Evolutionary conservation across 1,140 invertebrate species (phyloP).

Genomic region (Drosophila truncata): DNA sequence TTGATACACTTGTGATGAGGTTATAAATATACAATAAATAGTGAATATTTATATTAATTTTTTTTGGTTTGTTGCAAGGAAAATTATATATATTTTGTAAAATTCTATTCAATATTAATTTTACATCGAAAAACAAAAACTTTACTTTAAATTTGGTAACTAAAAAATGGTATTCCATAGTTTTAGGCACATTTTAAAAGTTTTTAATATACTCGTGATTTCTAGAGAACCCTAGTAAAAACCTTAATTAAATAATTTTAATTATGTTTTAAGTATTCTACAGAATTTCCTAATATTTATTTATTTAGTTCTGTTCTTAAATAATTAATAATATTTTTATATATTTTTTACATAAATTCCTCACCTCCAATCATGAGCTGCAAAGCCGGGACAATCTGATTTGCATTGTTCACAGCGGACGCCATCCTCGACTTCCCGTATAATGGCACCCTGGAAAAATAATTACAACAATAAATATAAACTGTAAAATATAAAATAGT

Average conservation of each 20-base stretch:
- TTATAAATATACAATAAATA: background rate
- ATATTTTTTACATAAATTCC: slow-evolving; percentile 68
- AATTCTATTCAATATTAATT: background rate
- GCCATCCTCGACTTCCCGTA: slow-evolving; percentile 93
- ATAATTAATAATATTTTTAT: background rate
- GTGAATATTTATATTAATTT: background rate
- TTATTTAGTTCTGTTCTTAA: background rate
- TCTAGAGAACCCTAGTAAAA: background rate
- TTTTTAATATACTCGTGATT: background rate
- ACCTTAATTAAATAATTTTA: background rate
- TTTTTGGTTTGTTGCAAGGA: background rate
- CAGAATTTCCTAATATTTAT: background rate
- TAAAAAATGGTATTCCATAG: background rate
- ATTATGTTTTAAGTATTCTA: background rate
- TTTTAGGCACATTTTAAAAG: background rate
- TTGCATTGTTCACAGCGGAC: slow-evolving; percentile 93
- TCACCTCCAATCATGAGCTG: slow-evolving; percentile 94
- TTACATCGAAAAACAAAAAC: background rate
- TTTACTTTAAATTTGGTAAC: background rate
- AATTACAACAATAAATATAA: background rate
- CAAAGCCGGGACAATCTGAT: slow-evolving; percentile 92
- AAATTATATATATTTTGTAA: background rate
- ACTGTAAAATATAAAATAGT: background rate
- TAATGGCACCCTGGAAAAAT: slow-evolving; percentile 90
- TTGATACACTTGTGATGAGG: background rate